Conservation (phyloP, 2,888 invertebrate species). For the Sericinus montela region DNA sequence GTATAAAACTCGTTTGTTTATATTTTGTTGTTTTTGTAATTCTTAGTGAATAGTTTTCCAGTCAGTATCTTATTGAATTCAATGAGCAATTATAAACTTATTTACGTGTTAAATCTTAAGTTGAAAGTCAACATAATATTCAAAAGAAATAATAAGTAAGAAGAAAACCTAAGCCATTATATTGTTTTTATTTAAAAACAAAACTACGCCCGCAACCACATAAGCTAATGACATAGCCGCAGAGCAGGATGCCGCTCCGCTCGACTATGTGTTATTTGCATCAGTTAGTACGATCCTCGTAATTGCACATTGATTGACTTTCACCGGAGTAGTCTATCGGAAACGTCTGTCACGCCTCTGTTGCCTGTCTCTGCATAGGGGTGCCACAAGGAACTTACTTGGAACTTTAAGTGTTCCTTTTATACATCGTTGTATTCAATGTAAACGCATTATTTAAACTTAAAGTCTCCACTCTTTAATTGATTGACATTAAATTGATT, state of each 20-base stretch:
- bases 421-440: too few species aligned
- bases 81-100: too few species aligned
- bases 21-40: not conserved
- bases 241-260: not conserved
- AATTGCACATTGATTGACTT: conserved; percentile 13
- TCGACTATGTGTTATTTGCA: not conserved
- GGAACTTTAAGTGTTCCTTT: not conserved
- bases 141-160: too few species aligned
- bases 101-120: too few species aligned
- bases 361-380: not conserved
- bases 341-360: conserved; percentile 14
- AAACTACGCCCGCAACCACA: not conserved
- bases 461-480: too few species aligned
- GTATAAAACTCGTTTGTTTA: not conserved
- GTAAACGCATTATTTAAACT: too few species aligned
- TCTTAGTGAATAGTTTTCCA: not conserved
- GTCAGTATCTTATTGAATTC: not conserved
- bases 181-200: not conserved
- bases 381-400: conserved; percentile 4
- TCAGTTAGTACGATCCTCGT: not conserved
- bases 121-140: too few species aligned
- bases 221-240: not conserved
- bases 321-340: conserved; percentile 4
- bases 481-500: too few species aligned
- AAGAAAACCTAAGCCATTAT: too few species aligned